Conservation (phyloP, 2,113 vertebrate species). For the Alces alces region DNA sequence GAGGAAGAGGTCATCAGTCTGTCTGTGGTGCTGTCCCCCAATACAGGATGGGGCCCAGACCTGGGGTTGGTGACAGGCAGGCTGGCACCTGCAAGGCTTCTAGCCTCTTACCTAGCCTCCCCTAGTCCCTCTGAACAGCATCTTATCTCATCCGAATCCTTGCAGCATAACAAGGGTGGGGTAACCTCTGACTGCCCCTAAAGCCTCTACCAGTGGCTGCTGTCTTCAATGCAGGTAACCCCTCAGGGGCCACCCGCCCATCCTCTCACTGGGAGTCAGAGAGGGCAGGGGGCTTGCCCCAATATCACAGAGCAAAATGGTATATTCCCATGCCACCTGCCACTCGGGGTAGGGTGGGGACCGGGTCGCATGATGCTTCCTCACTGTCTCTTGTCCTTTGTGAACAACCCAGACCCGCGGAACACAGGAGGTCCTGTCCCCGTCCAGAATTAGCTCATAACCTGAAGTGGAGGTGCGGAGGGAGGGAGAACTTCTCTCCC, state of each 20-base stretch:
- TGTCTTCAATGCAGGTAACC: not conserved
- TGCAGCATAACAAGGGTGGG: not conserved
- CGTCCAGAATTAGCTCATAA: not conserved
- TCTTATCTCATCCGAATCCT: not conserved
- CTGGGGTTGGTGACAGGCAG: not conserved
- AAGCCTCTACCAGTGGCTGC: not conserved
- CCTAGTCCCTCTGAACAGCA: not conserved
- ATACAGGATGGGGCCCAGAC: not conserved
- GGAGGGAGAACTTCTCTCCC: not conserved
- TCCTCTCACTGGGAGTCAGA: not conserved
- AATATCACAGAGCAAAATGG: not conserved
- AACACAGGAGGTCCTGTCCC: no score
- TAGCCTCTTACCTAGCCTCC: not conserved
- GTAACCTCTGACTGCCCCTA: not conserved
- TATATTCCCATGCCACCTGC: not conserved
- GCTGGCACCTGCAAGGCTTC: not conserved
- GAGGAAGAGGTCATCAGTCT: not conserved
- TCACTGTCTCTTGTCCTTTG: not conserved
- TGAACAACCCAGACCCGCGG: not conserved
- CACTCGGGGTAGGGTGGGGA: not conserved
- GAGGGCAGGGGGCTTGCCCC: not conserved
- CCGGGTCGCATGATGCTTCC: not conserved
- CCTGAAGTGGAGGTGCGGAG: not conserved
- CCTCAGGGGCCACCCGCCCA: not conserved
- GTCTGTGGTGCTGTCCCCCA: not conserved